Conservation (phyloP, 2,797 vertebrate genomes). For the Eutrigla gurnardus region DNA sequence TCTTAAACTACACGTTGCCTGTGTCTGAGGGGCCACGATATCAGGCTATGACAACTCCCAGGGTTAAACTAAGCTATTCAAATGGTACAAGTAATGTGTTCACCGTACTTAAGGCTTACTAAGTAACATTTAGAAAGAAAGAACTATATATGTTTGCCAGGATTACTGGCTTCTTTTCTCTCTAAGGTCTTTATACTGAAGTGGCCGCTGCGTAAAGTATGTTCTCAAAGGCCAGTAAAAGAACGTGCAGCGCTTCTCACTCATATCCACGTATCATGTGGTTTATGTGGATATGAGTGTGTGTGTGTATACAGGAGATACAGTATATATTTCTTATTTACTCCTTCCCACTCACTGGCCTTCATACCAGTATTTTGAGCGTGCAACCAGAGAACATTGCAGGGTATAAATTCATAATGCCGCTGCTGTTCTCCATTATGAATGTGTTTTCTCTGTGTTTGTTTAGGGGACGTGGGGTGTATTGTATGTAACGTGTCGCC, state of each 20-base stretch:
- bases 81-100: background rate
- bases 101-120: background rate
- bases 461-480: constrained; percentile 22
- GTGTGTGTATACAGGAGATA: background rate
- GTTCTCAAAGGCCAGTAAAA: constrained; percentile 12
- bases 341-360: constrained; percentile 13
- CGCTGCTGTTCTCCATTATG: constrained; percentile 6
- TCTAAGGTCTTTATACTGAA: constrained; percentile 8
- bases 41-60: background rate
- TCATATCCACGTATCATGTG: background rate
- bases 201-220: constrained; percentile 7
- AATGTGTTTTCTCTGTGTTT: constrained; percentile 27
- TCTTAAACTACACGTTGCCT: background rate
- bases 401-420: constrained; percentile 10
- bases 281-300: background rate
- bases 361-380: constrained; percentile 2
- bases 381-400: background rate
- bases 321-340: constrained; percentile 17
- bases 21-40: background rate
- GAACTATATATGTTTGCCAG: background rate
- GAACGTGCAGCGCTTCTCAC: background rate
- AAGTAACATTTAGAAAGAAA: background rate
- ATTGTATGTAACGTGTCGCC: constrained; percentile 19
- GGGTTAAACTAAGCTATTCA: background rate
- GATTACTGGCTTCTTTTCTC: background rate